phyloP scores from a whole-genome alignment of 2,888 invertebrate species.

The Erebia palarica region DNA sequence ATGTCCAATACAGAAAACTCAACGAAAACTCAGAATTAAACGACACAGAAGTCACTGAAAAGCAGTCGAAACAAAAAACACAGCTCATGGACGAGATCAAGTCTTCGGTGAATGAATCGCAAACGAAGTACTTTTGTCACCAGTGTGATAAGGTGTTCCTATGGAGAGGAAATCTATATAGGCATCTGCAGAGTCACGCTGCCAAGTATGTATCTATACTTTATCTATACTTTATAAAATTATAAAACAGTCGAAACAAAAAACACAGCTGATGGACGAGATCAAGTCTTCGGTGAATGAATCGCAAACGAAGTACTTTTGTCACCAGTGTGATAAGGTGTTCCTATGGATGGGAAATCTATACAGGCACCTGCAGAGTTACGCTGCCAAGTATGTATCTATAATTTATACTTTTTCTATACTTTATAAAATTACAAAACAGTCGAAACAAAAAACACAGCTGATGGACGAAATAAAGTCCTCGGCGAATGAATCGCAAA shows the following conservation, averaged over 20 bases:
- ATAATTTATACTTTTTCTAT: no score
- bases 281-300: constrained; percentile 56
- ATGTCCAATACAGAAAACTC: constrained; percentile 53
- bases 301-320: constrained; percentile 53
- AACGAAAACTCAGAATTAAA: constrained; percentile 45
- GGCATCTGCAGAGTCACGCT: constrained; percentile 87
- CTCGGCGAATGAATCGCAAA: constrained; percentile 50
- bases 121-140: constrained; percentile 56
- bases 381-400: constrained; percentile 65
- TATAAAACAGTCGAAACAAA: constrained; percentile 38
- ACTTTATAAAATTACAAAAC: no score
- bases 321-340: constrained; percentile 84
- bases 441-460: constrained; percentile 40
- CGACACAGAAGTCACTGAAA: background rate
- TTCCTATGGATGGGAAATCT: constrained; percentile 92
- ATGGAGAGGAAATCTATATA: constrained; percentile 89
- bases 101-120: constrained; percentile 50
- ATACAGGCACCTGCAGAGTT: constrained; percentile 88
- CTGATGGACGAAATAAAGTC: constrained; percentile 56
- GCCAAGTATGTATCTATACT: constrained; percentile 53
- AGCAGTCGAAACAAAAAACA: constrained; percentile 36
- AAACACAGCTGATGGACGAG: constrained; percentile 48
- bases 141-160: constrained; percentile 89
- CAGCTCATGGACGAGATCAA: constrained; percentile 56
- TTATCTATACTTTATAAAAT: no score